Conservation (phyloP, 2,113 vertebrate species). For the Setophaga kirtlandii region DNA sequence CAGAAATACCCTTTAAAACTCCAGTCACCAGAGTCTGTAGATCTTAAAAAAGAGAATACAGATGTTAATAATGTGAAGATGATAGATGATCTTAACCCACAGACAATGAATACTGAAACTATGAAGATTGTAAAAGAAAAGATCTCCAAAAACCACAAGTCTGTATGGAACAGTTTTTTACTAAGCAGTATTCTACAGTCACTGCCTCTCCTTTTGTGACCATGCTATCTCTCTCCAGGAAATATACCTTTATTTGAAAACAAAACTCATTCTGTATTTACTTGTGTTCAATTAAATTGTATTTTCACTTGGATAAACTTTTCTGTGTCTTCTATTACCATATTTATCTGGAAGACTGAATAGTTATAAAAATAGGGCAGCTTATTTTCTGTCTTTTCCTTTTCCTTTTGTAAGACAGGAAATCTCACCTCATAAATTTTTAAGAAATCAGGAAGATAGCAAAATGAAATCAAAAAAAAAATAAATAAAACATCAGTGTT, state of each 20-base stretch:
- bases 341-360: not conserved
- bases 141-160: not conserved
- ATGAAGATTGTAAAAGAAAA: not conserved
- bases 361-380: not conserved
- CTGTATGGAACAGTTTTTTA: not conserved
- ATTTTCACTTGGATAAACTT: not conserved
- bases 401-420: not conserved
- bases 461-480: not conserved
- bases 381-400: not conserved
- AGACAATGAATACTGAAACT: not conserved
- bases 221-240: not conserved
- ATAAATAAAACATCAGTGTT: not conserved
- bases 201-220: not conserved
- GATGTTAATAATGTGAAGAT: not conserved
- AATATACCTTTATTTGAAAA: not conserved
- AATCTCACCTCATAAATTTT: not conserved
- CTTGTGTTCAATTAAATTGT: not conserved
- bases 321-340: not conserved
- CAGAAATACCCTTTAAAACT: not conserved
- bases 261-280: not conserved
- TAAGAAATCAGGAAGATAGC: not conserved
- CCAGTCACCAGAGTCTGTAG: not conserved
- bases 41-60: not conserved
- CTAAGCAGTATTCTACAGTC: not conserved
- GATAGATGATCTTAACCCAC: not conserved